Percentiles rank a stretch among this genome's conserved stretches.
Evolutionary conservation across 1,140 invertebrate genomes (phyloP).

Genomic region (Tenebrio molitor): DNA sequence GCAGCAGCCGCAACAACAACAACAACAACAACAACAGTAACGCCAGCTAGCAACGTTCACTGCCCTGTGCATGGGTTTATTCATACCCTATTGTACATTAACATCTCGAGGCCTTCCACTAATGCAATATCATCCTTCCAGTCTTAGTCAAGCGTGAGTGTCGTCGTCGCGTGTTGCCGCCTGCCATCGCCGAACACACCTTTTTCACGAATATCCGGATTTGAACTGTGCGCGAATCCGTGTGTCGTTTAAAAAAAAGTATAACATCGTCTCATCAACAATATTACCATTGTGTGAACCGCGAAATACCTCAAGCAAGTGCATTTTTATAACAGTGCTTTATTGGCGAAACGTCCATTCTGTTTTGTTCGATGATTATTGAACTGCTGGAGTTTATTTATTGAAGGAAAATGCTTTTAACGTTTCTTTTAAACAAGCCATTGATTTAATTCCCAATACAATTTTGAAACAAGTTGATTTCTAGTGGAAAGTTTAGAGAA

Average conservation of each 20-base stretch:
- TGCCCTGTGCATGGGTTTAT: slow-evolving; percentile 65
- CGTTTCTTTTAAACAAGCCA: no score
- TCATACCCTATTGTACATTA: slow-evolving; percentile 64
- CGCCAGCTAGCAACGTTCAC: slow-evolving; percentile 58
- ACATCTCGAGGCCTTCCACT: slow-evolving; percentile 65
- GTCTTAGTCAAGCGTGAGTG: slow-evolving; percentile 49
- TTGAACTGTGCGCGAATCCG: slow-evolving; percentile 16
- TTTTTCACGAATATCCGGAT: not conserved
- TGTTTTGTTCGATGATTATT: slow-evolving; percentile 40
- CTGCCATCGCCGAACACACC: slow-evolving; percentile 19
- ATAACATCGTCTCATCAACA: not conserved
- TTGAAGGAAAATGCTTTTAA: not conserved
- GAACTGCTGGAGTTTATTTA: slow-evolving; percentile 40
- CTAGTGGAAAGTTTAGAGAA: slow-evolving; percentile 63
- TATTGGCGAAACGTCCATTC: slow-evolving; percentile 44
- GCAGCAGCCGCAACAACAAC: no score
- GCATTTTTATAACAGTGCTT: slow-evolving; percentile 53
- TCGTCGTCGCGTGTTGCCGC: slow-evolving; percentile 22
- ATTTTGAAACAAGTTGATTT: slow-evolving; percentile 4
- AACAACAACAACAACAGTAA: slow-evolving; percentile 55
- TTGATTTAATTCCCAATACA: no score
- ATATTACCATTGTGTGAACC: slow-evolving; percentile 1
- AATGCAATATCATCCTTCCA: slow-evolving; percentile 57
- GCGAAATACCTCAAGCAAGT: slow-evolving; percentile 55
- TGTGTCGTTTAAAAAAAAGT: not conserved